Percentiles rank a stretch among this genome's conserved stretches.
phyloP scores from a whole-genome alignment of 2,888 invertebrate genomes.

The Ligdia adustata region DNA sequence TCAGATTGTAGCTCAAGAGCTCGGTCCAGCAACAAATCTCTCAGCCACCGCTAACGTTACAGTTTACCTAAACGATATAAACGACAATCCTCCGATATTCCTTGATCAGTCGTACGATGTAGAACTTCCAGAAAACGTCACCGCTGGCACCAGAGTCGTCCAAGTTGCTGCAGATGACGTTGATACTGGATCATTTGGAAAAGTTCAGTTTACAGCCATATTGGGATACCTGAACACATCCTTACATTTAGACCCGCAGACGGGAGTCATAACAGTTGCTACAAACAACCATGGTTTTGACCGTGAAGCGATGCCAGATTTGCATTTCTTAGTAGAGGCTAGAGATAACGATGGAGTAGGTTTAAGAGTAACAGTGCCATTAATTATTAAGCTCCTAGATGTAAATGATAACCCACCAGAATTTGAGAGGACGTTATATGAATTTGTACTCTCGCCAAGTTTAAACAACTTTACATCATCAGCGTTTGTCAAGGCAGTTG shows the following conservation, averaged over 20 bases:
- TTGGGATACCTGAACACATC: conserved; percentile 91
- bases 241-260: conserved; percentile 89
- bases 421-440: conserved; percentile 91
- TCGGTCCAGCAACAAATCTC: conserved; percentile 90
- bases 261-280: conserved; percentile 92
- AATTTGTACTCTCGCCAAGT: conserved; percentile 90
- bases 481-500: conserved; percentile 92
- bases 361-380: conserved; percentile 88
- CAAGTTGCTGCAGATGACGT: conserved; percentile 92
- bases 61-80: conserved; percentile 92
- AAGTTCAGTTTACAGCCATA: conserved; percentile 90
- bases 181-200: conserved; percentile 91
- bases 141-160: conserved; percentile 88
- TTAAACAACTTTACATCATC: conserved; percentile 89
- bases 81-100: conserved; percentile 95
- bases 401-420: conserved; percentile 94
- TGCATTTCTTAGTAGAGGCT: conserved; percentile 93
- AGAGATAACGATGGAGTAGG: conserved; percentile 94
- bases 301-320: conserved; percentile 90
- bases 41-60: conserved; percentile 90
- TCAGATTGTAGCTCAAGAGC: conserved; percentile 91
- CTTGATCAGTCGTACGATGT: conserved; percentile 88
- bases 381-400: conserved; percentile 89
- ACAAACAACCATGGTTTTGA: conserved; percentile 91
- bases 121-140: conserved; percentile 91